Evolutionary conservation across 2,888 invertebrate genomes (phyloP), one percentile per base, ranked within the genome.

Genomic region (Netelia inedita): DNA sequence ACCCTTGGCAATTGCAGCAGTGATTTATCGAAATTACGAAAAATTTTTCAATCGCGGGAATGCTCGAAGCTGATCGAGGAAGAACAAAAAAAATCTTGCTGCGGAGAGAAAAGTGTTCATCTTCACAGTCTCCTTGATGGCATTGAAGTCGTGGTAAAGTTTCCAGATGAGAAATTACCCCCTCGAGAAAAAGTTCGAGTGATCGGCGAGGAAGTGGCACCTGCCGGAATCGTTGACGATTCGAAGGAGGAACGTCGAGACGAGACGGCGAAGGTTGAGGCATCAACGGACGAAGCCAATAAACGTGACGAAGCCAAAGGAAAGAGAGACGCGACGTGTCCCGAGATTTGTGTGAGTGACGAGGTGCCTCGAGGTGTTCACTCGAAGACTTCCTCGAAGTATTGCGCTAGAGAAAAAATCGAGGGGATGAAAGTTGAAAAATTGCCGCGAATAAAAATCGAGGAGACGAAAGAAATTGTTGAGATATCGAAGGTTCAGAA

Each of bases 41-140:
- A 61, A 43, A 89, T 91, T 73, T 66, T 91, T 5, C 87, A 88
- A n/a, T 87, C 89, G 5, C 88, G 88, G 0, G 83, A 87, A 19
- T 86, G 85, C 14, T 82, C 79, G 81, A 85, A 85, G 82, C 85
- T 83, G 59, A 82, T 89, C 6, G 61, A 85, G 14, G 86, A 89
- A 35, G 76, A 63, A 1, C 73, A 75, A 5, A 68, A 86, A 10
- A 57, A 71, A 5, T 14, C n/a, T 8, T 90, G 89, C 41, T 91
- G 91, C 74, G 83, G 87, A 1, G 88, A 88, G 65, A 87, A 86
- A 16, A 59, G 41, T 9, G 86, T 87, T 5, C 91, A 91, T 79
- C 71, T 90, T 46, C 91, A 91, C 16, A 89, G 90, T 9, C 73
- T 75, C 2, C 74, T 91, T 19, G 89, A 91, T 16, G 91, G 90